Base-by-base conservation (phyloP, 2,797 vertebrate species). In the Galaxias olidus region DNA sequence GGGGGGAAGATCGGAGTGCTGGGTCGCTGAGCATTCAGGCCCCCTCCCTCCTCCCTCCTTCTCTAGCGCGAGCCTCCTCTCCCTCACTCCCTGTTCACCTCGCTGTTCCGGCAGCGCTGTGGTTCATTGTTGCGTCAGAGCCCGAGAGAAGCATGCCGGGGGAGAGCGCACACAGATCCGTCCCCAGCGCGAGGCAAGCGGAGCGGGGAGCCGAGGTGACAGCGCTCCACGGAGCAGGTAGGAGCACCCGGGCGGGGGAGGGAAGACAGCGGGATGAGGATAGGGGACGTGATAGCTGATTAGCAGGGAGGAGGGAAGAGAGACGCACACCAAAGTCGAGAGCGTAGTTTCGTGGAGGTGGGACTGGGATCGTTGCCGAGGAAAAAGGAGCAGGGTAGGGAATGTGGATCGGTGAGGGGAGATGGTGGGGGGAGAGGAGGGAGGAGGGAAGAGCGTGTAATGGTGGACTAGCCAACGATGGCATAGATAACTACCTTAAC, bases 171-270 rank as follows among this genome's bases (percentile, higher is more conserved):
- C 85, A 77, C 77, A 87, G 90, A 85, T 87, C 86, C 64, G 83
- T 83, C 71, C 88, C 89, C 49, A 17, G 77, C 58, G 76, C 87
- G 57, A 86, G 85, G 57, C 84, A 84, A 71, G 81, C 80, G 8
- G 88, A 87, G 63, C 76, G 45, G 72, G 89, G 74, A 65, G 80
- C 81, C 48, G 83, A 90, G 68, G 87, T 88, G 68, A 83, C 83
- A n/a, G 84, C 86, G 62, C 84, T 90, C 71, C 86, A 86, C 60
- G 87, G 88, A 88, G 81, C 90, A 91, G 90, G 90, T 92, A 91
- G 70, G 90, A 86, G 65, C 63, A 42, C 40, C 1, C 9, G 41
- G 53, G 64, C 40, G 18, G 18, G 65, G 47, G 58, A 48, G 63
- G 14, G 41, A 51, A 15, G 43, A 10, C 30, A 30, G 30, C n/a